Percentiles rank a stretch among this genome's conserved stretches.
These are phyloP conservation scores for Stegastes partitus DNA, from an alignment of 2,113 vertebrate genomes.

Conservation along the genomic window DNA sequence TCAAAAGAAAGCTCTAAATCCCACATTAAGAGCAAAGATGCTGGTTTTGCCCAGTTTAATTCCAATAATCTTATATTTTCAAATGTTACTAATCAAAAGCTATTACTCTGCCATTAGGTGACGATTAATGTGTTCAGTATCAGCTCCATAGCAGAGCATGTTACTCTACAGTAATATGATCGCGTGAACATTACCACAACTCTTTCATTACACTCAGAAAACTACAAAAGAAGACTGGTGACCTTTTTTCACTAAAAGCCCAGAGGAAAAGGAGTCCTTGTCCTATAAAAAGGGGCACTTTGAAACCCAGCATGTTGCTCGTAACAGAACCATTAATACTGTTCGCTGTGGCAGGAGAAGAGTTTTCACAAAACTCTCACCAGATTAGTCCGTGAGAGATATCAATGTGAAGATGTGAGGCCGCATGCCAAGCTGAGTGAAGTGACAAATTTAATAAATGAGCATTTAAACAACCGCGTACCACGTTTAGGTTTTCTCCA, in stretches of 20 bases:
- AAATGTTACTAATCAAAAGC: conserved; percentile 23
- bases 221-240: conserved; percentile 70
- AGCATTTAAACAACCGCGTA: not conserved
- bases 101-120: conserved; percentile 62
- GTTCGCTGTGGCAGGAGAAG: conserved; percentile 54
- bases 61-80: conserved; percentile 19
- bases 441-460: not conserved
- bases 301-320: conserved; percentile 80
- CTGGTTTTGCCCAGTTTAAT: not conserved
- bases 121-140: conserved; percentile 39
- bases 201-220: conserved; percentile 70
- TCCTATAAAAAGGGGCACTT: conserved; percentile 86
- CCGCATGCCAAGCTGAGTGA: not conserved
- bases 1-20: conserved; percentile 27
- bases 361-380: conserved; percentile 64
- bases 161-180: conserved; percentile 15
- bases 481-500: not conserved
- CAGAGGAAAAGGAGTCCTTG: conserved; percentile 86
- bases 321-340: conserved; percentile 67
- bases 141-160: conserved; percentile 38
- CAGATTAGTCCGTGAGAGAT: conserved; percentile 8
- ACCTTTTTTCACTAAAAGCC: conserved; percentile 83
- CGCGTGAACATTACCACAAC: conserved; percentile 57
- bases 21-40: not conserved
- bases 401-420: conserved; percentile 14